phyloP scores from a whole-genome alignment of 2,113 vertebrate genomes.

The Boleophthalmus pectinirostris region DNA sequence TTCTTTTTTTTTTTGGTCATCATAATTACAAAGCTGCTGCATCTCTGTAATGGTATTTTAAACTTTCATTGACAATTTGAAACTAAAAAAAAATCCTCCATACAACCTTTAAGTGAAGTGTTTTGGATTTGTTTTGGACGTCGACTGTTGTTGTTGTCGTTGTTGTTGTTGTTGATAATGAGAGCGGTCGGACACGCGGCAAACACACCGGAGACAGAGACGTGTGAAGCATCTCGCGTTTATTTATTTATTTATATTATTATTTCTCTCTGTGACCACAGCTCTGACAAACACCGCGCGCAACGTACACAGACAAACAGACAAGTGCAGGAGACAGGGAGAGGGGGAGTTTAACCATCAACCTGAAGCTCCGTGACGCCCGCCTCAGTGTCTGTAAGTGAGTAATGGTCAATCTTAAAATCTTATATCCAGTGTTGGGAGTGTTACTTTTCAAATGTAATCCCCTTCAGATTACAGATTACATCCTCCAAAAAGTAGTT shows the following conservation, averaged over 20 bases:
- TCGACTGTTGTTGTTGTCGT: not conserved
- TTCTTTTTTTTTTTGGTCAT: too few species aligned
- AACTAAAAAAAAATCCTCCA: too few species aligned
- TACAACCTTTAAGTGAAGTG: not conserved
- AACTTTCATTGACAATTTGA: too few species aligned
- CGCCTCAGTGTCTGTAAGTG: too few species aligned
- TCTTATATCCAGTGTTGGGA: too few species aligned
- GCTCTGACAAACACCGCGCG: not conserved
- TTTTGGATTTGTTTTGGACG: not conserved
- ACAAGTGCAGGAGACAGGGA: not conserved
- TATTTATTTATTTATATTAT: not conserved
- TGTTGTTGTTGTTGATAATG: slow-evolving; percentile 8
- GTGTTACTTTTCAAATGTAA: too few species aligned
- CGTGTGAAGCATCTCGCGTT: not conserved
- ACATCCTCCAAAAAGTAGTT: too few species aligned
- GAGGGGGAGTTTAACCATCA: not conserved
- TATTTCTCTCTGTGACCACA: not conserved
- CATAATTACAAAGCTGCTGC: too few species aligned
- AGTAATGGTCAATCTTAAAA: too few species aligned
- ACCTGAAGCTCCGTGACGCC: too few species aligned
- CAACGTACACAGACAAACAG: not conserved
- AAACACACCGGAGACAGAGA: not conserved
- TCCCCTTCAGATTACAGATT: too few species aligned
- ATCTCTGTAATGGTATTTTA: too few species aligned
- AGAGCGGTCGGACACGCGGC: not conserved